phyloP scores from a whole-genome alignment of 1,140 invertebrate species.

The Lepidostoma basale region DNA sequence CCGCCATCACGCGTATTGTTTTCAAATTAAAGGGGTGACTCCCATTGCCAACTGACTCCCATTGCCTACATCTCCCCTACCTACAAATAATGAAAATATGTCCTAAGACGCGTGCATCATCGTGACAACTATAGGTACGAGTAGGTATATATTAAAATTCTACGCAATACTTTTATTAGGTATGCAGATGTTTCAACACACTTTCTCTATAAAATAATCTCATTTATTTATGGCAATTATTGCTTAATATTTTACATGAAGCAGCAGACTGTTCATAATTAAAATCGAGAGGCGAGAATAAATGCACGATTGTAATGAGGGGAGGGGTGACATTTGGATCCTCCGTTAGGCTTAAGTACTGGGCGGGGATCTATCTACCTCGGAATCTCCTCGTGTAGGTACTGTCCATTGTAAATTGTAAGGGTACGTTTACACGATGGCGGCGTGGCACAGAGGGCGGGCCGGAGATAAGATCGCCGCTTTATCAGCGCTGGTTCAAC shows the following conservation, averaged over 20 bases:
- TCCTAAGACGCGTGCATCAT: no score
- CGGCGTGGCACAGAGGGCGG: slow-evolving; percentile 18
- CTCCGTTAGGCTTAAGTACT: not conserved
- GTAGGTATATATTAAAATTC: no score
- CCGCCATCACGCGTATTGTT: no score
- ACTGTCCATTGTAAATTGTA: slow-evolving; percentile 15
- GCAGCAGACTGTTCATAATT: not conserved
- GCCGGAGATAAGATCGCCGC: slow-evolving; percentile 21
- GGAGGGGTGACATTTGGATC: slow-evolving; percentile 14
- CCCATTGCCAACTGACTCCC: no score
- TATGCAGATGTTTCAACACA: no score
- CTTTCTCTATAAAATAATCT: no score
- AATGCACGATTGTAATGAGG: not conserved
- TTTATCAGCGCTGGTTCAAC: slow-evolving; percentile 21
- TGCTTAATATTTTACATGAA: not conserved
- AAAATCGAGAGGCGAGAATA: not conserved
- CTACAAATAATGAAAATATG: no score
- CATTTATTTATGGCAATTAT: no score
- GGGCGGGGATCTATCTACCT: not conserved
- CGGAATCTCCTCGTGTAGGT: not conserved
- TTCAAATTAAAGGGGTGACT: no score
- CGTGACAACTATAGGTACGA: no score
- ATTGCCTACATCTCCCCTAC: no score
- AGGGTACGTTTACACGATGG: slow-evolving; percentile 20
- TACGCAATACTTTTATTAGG: no score